Evolutionary conservation across 2,888 invertebrate species (phyloP), one percentile per base, ranked within the genome.

Genomic region (Thereva nobilitata): DNA sequence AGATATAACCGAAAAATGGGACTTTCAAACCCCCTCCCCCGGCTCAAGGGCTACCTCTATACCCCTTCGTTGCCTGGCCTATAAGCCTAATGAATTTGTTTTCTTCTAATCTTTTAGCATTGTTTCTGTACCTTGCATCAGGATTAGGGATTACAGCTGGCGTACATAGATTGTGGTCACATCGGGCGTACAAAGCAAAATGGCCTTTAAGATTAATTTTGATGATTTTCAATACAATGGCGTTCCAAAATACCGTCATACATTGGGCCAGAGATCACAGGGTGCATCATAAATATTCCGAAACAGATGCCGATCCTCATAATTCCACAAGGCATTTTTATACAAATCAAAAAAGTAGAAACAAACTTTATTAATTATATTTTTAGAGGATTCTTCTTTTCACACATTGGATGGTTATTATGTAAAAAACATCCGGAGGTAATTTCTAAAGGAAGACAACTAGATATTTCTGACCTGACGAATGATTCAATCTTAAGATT

Each of bases 101-200:
- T 50, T 70, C 10, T 37, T 67, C 70, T 68, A 68, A 59, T 72
- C 74, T 81, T 85, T 8, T 83, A 91, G 95, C 91, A 8, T 82
- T 89, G 66, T 64, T 89, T 2, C 79, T 93, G 67, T 94, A 94
- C 81, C 83, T 90, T 67, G 79, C 86, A 71, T 89, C 91, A 6
- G 97, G 93, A 4, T 81, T 97, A 69, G 97, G 98, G 12, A 93
- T 98, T 71, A 98, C 98, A 10, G 97, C 96, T 23, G 99, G 99
- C 37, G 95, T 95, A 2, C 98, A 98, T 82, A 85, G 98, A 74
- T 86, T 97, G 40, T 98, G 97, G 97, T 87, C 97, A 1, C 98
- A 98, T 83, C 89, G 92, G 76, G 88, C 96, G 0, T 98, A 97
- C 84, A 97, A 97, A 83, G 97, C 97, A 5, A 94, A 89, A 80